phyloP scores from a whole-genome alignment of 2,113 vertebrate species.

The Thermophis baileyi region DNA sequence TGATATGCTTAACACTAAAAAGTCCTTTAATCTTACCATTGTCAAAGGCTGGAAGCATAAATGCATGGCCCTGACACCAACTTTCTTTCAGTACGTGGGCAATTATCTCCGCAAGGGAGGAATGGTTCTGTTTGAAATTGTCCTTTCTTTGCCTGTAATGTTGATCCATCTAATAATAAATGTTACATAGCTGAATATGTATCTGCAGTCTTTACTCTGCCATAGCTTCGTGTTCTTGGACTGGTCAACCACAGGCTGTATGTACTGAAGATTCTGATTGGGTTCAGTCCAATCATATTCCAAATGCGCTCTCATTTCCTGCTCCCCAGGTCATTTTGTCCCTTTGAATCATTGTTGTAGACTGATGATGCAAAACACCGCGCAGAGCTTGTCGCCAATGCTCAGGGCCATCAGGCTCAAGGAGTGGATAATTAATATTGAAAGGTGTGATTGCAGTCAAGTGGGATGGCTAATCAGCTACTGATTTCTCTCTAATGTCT shows the following conservation, averaged over 20 bases:
- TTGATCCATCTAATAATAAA: not conserved
- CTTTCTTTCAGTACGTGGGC: not conserved
- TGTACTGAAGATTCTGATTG: conserved; percentile 33
- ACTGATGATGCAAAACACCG: conserved; percentile 58
- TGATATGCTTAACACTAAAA: not conserved
- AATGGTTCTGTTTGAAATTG: not conserved
- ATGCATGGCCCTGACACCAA: not conserved
- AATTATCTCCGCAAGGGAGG: not conserved
- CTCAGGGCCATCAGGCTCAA: conserved; percentile 62
- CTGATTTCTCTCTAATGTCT: conserved; percentile 66
- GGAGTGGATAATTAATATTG: conserved; percentile 67
- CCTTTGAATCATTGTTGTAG: conserved; percentile 63
- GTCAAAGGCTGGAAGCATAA: not conserved
- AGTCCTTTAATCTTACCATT: not conserved
- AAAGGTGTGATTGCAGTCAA: conserved; percentile 75
- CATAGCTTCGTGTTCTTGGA: not conserved
- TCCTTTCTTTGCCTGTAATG: not conserved
- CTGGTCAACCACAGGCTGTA: conserved; percentile 27
- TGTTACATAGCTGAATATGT: not conserved
- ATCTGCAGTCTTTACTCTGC: not conserved
- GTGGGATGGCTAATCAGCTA: conserved; percentile 67
- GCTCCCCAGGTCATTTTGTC: conserved; percentile 64
- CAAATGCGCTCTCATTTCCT: conserved; percentile 64
- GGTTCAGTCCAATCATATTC: conserved; percentile 55
- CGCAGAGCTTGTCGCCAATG: conserved; percentile 41